Evolutionary conservation across 1,140 invertebrate genomes (phyloP), one percentile per base, ranked within the genome.

Genomic region (Phortica variegata): DNA sequence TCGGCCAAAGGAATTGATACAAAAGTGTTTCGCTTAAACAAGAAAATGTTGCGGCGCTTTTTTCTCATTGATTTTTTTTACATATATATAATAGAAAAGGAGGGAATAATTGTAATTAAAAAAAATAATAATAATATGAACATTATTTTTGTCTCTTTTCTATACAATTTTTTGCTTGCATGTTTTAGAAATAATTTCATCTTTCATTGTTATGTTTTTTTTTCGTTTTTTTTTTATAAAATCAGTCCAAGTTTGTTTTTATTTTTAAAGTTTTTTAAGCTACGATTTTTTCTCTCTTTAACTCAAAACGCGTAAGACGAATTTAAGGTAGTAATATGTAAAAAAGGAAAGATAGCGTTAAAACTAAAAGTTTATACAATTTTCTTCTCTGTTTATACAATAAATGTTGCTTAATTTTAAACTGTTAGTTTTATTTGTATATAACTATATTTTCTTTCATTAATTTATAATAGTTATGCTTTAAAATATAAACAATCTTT

Each of bases 401-500:
- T 41, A n/a, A n/a, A n/a, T n/a, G 48, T n/a, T 38, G 33, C 46
- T 55, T 52, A 32, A 45, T 23, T 52, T 17, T 56, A 56, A 56
- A 52, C 52, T 50, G 60, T 36, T 16, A 36, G 16, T 36, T 12
- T 44, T n/a, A 49, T 60, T 57, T 65, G 49, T 43, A 38, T 48
- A 53, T 51, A 26, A 10, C 10, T 26, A 26, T 10, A 26, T n/a
- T n/a, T n/a, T n/a, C n/a, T n/a, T n/a, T n/a, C n/a, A n/a, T n/a
- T n/a, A n/a, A n/a, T n/a, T n/a, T n/a, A n/a, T n/a, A n/a, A n/a
- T n/a, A n/a, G n/a, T n/a, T n/a, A n/a, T n/a, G n/a, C 63, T 68
- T 68, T 66, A 56, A 68, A 68, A 68, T 68, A 68, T 68, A 68
- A 68, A 69, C 63, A 68, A 68, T 68, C 63, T 68, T 68, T 68